phyloP scores from a whole-genome alignment of 2,797 vertebrate species.

The Potorous gilbertii region DNA sequence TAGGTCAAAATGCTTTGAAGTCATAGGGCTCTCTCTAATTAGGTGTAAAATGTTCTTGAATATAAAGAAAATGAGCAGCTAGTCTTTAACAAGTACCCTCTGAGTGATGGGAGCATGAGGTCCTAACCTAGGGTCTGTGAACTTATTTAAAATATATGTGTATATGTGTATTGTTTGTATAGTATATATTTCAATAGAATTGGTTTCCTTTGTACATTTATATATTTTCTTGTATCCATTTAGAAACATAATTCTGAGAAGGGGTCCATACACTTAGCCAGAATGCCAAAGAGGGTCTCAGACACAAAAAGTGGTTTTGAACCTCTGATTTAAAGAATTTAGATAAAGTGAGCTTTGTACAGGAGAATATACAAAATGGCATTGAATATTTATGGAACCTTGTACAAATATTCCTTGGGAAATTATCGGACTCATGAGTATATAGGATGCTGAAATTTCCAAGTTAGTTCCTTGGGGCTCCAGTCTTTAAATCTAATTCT shows the following conservation, averaged over 20 bases:
- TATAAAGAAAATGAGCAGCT: not conserved
- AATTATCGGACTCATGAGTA: not conserved
- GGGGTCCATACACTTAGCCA: not conserved
- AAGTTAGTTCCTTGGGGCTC: not conserved
- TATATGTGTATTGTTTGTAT: not conserved
- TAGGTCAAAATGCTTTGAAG: not conserved
- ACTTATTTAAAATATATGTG: not conserved
- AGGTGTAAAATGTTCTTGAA: not conserved
- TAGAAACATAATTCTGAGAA: not conserved
- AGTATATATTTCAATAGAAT: not conserved
- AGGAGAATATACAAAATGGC: not conserved
- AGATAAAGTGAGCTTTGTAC: not conserved
- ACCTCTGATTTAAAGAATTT: not conserved
- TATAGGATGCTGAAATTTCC: not conserved
- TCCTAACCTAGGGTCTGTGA: not conserved
- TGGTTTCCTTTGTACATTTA: not conserved
- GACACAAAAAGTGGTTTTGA: not conserved
- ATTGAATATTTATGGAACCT: not conserved
- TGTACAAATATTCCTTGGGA: not conserved
- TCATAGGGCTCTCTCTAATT: not conserved
- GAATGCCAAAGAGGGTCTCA: not conserved
- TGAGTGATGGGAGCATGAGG: not conserved
- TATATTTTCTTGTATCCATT: not conserved
- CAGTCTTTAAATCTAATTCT: not conserved
- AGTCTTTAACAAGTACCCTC: not conserved